A percentile compares a stretch with the other conserved stretches of the same genome.
phyloP scores from a whole-genome alignment of 2,888 invertebrate genomes.

The Brachylomia viminalis region DNA sequence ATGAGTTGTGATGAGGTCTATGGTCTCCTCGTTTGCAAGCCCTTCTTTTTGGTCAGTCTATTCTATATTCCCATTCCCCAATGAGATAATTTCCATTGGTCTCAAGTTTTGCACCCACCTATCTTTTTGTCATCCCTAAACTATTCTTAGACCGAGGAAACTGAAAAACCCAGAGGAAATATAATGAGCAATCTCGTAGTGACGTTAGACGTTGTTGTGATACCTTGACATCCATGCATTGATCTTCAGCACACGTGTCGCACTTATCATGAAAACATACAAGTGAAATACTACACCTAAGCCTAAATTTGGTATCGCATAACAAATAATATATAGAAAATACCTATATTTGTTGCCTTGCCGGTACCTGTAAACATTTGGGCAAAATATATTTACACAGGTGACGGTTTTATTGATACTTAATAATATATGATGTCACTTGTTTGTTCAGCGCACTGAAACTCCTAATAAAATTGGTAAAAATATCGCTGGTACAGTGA shows the following conservation, averaged over 20 bases:
- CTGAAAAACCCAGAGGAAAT: not conserved
- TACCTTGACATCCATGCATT: constrained; percentile 35
- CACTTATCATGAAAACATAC: constrained; percentile 34
- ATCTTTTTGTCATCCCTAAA: not conserved
- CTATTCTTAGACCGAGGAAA: not conserved
- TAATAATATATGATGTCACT: constrained; percentile 3
- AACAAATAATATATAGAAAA: constrained; percentile 15
- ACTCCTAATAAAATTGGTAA: constrained; percentile 1
- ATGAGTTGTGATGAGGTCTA: too few relatives aligned
- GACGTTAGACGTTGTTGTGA: constrained; percentile 7
- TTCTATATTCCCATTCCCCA: not conserved
- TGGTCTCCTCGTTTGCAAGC: too few relatives aligned
- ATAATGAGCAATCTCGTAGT: constrained; percentile 4
- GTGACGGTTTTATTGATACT: constrained; percentile 24
- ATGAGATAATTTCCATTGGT: not conserved
- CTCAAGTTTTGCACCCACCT: not conserved
- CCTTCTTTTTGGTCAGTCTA: not conserved
- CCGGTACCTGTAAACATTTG: constrained; percentile 8
- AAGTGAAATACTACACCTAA: constrained; percentile 3
- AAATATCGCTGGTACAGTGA: constrained; percentile 1
- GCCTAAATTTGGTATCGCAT: constrained; percentile 4
- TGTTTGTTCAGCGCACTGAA: constrained; percentile 2
- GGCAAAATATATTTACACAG: constrained; percentile 34
- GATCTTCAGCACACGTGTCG: constrained; percentile 34
- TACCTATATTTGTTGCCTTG: constrained; percentile 1